Evolutionary conservation across 2,888 invertebrate genomes (phyloP).

Genomic region (Trichogramma dendrolimi): DNA sequence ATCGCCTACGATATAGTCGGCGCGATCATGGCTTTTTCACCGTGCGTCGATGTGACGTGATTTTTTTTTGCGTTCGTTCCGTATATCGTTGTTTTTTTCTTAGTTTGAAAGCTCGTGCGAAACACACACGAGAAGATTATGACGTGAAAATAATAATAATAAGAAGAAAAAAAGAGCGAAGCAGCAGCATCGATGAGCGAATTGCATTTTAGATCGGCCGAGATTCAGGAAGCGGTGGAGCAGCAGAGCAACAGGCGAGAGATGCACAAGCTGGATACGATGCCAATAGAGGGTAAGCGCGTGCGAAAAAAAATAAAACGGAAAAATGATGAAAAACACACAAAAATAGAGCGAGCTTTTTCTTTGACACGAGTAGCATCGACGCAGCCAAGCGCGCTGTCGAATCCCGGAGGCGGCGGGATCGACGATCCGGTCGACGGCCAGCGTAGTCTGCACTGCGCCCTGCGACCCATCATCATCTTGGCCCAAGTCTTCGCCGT

Average conservation of each 20-base stretch:
- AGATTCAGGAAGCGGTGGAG: conserved; percentile 4
- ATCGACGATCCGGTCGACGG: conserved; percentile 21
- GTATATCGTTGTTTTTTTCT: no score
- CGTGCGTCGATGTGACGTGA: no score
- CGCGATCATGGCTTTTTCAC: no score
- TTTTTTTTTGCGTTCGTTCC: no score
- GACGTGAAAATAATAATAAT: no score
- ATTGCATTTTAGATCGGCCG: conserved; percentile 20
- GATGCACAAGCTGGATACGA: conserved; percentile 27
- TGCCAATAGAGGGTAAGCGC: conserved; percentile 28
- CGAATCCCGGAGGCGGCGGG: conserved; percentile 11
- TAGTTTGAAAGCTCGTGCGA: no score
- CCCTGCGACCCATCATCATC: conserved; percentile 54
- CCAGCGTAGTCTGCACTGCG: conserved; percentile 53
- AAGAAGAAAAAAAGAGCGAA: no score
- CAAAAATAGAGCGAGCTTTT: conserved; percentile 1
- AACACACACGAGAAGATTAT: no score
- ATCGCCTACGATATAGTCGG: no score
- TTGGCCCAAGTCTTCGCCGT: conserved; percentile 56
- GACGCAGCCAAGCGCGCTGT: conserved; percentile 11
- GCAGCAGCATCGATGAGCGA: conserved; percentile 12
- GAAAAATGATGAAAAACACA: not conserved
- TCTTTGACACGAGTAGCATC: conserved; percentile 15
- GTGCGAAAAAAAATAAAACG: not conserved
- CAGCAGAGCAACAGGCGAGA: conserved; percentile 13